Conservation (phyloP, 2,113 vertebrate species). For the Eudyptes chrysolophus region DNA sequence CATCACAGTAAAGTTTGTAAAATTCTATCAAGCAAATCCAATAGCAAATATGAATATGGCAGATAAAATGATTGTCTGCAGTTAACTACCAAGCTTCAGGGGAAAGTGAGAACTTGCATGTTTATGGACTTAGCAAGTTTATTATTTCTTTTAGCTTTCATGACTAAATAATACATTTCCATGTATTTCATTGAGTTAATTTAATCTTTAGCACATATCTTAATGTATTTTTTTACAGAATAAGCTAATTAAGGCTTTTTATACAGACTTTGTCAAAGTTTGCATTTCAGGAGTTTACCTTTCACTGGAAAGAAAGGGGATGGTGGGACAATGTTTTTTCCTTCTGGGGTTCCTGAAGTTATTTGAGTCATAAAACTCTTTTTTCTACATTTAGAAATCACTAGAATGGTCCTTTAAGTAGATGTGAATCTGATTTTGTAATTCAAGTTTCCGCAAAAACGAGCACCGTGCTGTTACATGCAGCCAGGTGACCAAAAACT, state of each 20-base stretch:
- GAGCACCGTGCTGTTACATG: fast-evolving
- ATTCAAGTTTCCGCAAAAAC: background rate
- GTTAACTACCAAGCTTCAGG: background rate
- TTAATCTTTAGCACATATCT: background rate
- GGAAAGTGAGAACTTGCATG: background rate
- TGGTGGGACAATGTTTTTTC: background rate
- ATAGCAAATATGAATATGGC: background rate
- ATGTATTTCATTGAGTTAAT: background rate
- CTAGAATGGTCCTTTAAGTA: background rate
- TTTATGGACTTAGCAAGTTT: background rate
- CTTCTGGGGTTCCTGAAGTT: background rate
- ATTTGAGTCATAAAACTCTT: background rate
- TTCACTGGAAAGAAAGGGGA: background rate
- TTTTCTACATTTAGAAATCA: background rate
- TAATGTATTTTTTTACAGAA: background rate
- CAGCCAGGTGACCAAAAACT: background rate
- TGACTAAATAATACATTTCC: background rate
- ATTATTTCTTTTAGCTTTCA: background rate
- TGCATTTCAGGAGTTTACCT: background rate
- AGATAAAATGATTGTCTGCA: background rate
- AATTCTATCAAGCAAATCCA: background rate
- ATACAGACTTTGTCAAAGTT: background rate
- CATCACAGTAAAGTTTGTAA: background rate
- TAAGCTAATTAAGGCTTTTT: background rate
- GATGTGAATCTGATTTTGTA: background rate